Evolutionary conservation across 2,888 invertebrate species (phyloP), one percentile per base, ranked within the genome.

Genomic region (Augochlorella aurata): DNA sequence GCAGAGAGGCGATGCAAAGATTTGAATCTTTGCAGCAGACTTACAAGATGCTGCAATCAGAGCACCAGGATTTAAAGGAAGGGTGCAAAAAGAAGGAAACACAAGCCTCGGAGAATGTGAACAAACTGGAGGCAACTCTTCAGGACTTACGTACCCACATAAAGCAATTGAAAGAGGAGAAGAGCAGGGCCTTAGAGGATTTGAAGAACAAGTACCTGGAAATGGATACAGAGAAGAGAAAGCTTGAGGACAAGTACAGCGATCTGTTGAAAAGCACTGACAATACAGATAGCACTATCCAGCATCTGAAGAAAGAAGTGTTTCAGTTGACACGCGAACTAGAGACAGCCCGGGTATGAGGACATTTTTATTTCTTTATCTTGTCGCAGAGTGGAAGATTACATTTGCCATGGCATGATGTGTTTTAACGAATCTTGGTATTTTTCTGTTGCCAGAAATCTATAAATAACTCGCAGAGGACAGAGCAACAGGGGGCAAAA

Each of bases 21-120:
- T 93, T 88, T 77, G 93, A 93, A 54, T 91, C 93, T 0, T 83
- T 93, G 44, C 93, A 93, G 52, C 93, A 93, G 70, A 89, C 88
- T 0, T 91, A 91, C 77, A 93, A 93, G 68, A 77, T 92, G 1
- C 75, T 93, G 45, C 89, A 92, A 65, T 88, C 92, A 0, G 92
- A 93, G 78, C 89, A 92, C 58, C 89, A 92, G 73, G 93, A 93
- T 77, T 83, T 93, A 0, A 87, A 89, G 47, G 93, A 92, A 0
- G 91, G 93, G 45, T 92, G 91, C 68, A 90, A 91, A 47, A 92
- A 91, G 21, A 90, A 86, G 5, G 90, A 92, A 68, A 89, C 89
- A 44, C 91, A 90, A 58, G 89, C 91, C 0, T 52, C 88, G 24
- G 90, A 91, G 8, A 91, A 93, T n/a, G 80, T 83, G 3, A 90